Evolutionary conservation across 2,888 invertebrate species (phyloP).

Genomic region (Muschampia staudingeri): DNA sequence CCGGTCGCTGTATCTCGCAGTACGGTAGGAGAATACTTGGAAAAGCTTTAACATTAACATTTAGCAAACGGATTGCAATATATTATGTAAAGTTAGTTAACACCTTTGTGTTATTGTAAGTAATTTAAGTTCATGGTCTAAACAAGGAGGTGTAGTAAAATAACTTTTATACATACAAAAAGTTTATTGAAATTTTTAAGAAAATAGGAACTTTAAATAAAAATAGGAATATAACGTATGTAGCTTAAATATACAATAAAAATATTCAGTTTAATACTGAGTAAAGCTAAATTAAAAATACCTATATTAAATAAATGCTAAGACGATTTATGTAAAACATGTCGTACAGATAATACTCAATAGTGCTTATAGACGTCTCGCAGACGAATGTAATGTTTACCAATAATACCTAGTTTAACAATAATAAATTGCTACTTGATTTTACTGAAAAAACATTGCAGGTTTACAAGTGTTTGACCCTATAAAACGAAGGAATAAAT

Average conservation of each 20-base stretch:
- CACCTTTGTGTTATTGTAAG: too few relatives aligned
- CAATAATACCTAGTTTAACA: slow-evolving; percentile 31
- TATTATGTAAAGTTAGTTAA: too few relatives aligned
- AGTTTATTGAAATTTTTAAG: slow-evolving; percentile 51
- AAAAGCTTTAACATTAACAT: too few relatives aligned
- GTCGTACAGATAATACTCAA: slow-evolving; percentile 62
- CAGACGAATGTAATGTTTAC: slow-evolving; percentile 20
- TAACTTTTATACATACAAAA: slow-evolving; percentile 30
- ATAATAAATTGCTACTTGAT: not conserved
- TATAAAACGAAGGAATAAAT: not conserved
- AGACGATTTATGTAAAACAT: slow-evolving; percentile 66
- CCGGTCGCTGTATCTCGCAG: too few relatives aligned
- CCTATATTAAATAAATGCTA: slow-evolving; percentile 69
- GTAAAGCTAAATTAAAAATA: slow-evolving; percentile 20
- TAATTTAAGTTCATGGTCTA: too few relatives aligned
- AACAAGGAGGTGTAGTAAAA: not conserved
- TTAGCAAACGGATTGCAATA: too few relatives aligned
- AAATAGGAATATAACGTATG: not conserved
- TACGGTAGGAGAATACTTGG: too few relatives aligned
- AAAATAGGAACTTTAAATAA: slow-evolving; percentile 72
- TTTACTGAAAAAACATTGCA: slow-evolving; percentile 22
- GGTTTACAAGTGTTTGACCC: slow-evolving; percentile 16
- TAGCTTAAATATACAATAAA: slow-evolving; percentile 21
- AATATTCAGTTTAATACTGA: slow-evolving; percentile 31
- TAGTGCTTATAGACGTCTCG: slow-evolving; percentile 36